A percentile compares a stretch with the other conserved stretches of the same genome.
Conservation (phyloP, 2,888 invertebrate species). For the Papilio elwesi region DNA sequence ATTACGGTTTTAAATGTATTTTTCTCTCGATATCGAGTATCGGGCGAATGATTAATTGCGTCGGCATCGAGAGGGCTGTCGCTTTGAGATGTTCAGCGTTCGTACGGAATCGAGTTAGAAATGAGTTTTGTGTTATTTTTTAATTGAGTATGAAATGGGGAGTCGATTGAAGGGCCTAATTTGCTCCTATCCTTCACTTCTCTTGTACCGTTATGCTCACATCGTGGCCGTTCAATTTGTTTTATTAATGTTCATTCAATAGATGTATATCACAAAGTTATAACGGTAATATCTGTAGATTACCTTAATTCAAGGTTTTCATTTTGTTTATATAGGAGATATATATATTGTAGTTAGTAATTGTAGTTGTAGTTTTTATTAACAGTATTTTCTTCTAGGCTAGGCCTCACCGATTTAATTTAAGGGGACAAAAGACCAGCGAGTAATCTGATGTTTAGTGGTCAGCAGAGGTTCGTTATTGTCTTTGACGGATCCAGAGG, state of each 20-base stretch:
- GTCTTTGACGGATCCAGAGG: too few relatives aligned
- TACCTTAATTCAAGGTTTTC: neutral
- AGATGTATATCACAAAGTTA: conserved; percentile 8
- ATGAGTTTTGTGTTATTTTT: conserved; percentile 38
- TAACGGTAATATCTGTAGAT: neutral
- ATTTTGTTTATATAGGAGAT: neutral
- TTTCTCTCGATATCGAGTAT: conserved; percentile 53
- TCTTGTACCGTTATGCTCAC: neutral
- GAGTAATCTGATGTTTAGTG: too few relatives aligned
- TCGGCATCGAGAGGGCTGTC: conserved; percentile 35
- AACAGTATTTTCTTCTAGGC: too few relatives aligned
- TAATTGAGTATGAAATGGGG: conserved; percentile 37
- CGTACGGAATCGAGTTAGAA: conserved; percentile 36
- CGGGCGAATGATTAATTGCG: conserved; percentile 50
- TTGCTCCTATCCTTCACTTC: neutral
- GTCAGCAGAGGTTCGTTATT: too few relatives aligned
- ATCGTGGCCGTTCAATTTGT: conserved; percentile 14
- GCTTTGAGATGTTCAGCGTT: conserved; percentile 39
- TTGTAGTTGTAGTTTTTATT: too few relatives aligned
- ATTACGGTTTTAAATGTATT: conserved; percentile 56
- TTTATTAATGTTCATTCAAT: conserved; percentile 13
- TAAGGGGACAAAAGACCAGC: too few relatives aligned
- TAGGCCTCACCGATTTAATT: too few relatives aligned
- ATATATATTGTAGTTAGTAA: neutral
- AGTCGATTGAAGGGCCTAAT: conserved; percentile 27